Percentiles rank a stretch among this genome's conserved stretches.
Conservation (phyloP, 2,888 invertebrate genomes). For the Onthophagus sagittarius region DNA sequence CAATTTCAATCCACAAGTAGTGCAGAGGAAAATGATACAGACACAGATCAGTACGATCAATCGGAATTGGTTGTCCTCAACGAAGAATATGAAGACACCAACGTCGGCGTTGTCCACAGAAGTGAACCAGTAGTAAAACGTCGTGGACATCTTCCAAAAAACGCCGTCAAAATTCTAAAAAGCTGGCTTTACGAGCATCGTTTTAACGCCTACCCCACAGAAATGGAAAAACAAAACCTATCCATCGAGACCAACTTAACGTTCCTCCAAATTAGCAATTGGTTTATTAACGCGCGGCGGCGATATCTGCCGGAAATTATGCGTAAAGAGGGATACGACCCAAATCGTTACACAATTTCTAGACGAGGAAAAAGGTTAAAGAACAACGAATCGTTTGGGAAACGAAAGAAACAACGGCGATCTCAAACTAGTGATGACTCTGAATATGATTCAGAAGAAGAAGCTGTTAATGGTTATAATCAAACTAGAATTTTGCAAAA, state of each 20-base stretch:
- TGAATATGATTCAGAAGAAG: constrained; percentile 38
- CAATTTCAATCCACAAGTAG: constrained; percentile 28
- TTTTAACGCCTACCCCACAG: constrained; percentile 48
- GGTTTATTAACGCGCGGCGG: constrained; percentile 47
- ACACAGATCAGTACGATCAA: constrained; percentile 34
- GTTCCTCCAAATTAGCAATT: constrained; percentile 47
- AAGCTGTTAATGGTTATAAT: constrained; percentile 24
- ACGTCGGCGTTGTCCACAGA: constrained; percentile 15
- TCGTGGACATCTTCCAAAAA: constrained; percentile 46
- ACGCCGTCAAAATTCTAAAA: constrained; percentile 46
- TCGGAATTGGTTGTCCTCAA: constrained; percentile 30
- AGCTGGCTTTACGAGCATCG: constrained; percentile 48
- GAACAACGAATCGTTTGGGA: constrained; percentile 35
- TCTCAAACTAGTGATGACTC: constrained; percentile 33
- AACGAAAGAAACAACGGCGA: constrained; percentile 35
- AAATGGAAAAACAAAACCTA: constrained; percentile 46
- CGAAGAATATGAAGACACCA: constrained; percentile 27
- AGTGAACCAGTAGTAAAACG: constrained; percentile 24
- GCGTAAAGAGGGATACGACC: constrained; percentile 47
- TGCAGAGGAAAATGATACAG: constrained; percentile 31
- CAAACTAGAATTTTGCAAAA: constrained; percentile 27
- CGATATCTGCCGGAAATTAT: constrained; percentile 48
- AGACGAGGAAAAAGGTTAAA: constrained; percentile 39
- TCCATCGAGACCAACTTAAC: constrained; percentile 47
- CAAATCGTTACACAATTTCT: constrained; percentile 47